Evolutionary conservation across 35 echinoderm and acorn worm genomes (phyloP).

Genomic region (Stichopus chloronotus): DNA sequence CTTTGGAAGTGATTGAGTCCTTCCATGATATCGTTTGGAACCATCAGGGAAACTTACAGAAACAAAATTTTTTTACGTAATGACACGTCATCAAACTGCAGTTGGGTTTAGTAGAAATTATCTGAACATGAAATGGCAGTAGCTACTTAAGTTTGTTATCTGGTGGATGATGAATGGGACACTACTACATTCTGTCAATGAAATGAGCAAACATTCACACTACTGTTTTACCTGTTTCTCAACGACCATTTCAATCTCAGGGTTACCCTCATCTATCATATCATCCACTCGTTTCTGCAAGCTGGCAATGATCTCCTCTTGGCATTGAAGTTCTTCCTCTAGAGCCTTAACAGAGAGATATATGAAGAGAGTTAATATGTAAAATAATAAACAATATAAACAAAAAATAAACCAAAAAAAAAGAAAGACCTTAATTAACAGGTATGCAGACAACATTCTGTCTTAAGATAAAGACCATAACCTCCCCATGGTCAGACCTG

Average conservation of each 20-base stretch:
- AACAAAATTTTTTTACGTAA: no score
- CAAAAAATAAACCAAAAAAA: neutral
- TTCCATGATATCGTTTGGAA: neutral
- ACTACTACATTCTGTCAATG: no score
- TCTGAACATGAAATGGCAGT: no score
- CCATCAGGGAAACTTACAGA: neutral
- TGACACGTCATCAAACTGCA: no score
- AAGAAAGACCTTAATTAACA: neutral
- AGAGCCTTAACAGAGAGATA: constrained; percentile 49
- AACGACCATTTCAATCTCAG: constrained; percentile 55
- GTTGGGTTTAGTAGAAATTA: no score
- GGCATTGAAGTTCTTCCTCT: constrained; percentile 76
- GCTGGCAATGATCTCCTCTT: constrained; percentile 65
- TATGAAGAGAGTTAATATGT: neutral
- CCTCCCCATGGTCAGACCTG: neutral
- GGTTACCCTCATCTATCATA: constrained; percentile 60
- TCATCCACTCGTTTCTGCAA: constrained; percentile 62
- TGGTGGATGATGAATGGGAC: no score
- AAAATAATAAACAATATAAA: neutral
- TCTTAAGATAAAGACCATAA: neutral
- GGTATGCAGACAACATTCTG: neutral
- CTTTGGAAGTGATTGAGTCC: neutral
- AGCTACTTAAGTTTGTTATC: no score
- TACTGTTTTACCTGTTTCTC: constrained; percentile 67
- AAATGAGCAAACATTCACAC: no score